phyloP scores from a whole-genome alignment of 2,888 invertebrate genomes.

The Exephanes ischioxanthus region DNA sequence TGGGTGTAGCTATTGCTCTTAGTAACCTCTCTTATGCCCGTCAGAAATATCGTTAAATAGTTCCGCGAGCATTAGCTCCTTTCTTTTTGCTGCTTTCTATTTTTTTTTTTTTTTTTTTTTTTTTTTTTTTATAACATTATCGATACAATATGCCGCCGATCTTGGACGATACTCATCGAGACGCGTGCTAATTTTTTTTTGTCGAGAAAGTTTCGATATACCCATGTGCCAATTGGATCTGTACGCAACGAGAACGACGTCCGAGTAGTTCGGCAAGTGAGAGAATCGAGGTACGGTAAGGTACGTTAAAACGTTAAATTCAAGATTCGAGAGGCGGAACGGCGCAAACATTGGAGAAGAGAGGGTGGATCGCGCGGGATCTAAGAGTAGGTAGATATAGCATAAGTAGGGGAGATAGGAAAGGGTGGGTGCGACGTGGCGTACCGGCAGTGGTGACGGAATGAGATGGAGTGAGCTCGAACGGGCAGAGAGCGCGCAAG shows the following conservation, averaged over 20 bases:
- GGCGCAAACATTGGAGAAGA: slow-evolving; percentile 64
- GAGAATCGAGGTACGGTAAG: slow-evolving; percentile 57
- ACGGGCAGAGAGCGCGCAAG: slow-evolving; percentile 60
- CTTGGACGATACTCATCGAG: neutral
- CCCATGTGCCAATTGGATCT: slow-evolving; percentile 62
- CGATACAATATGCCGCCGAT: neutral
- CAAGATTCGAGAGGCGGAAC: slow-evolving; percentile 68
- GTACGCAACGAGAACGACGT: slow-evolving; percentile 61
- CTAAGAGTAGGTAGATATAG: slow-evolving; percentile 68
- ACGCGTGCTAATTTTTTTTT: slow-evolving; percentile 28
- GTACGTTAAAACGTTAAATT: slow-evolving; percentile 68
- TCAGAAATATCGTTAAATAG: slow-evolving; percentile 82
- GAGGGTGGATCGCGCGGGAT: slow-evolving; percentile 69
- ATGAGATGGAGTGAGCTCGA: slow-evolving; percentile 79
- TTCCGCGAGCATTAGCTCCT: slow-evolving; percentile 30
- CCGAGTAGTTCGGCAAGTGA: slow-evolving; percentile 52
- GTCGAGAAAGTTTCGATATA: slow-evolving; percentile 54
- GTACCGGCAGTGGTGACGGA: slow-evolving; percentile 78
- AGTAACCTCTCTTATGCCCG: slow-evolving; percentile 64
- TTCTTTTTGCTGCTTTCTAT: slow-evolving; percentile 40
- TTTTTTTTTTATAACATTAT: neutral
- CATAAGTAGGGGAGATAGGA: slow-evolving; percentile 18
- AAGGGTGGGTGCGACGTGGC: slow-evolving; percentile 65
- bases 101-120: slow-evolving; percentile 17
- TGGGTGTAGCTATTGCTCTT: slow-evolving; percentile 66